Evolutionary conservation across 2,888 invertebrate genomes (phyloP), one percentile per base, ranked within the genome.

Genomic region (Stenodera caucasica): DNA sequence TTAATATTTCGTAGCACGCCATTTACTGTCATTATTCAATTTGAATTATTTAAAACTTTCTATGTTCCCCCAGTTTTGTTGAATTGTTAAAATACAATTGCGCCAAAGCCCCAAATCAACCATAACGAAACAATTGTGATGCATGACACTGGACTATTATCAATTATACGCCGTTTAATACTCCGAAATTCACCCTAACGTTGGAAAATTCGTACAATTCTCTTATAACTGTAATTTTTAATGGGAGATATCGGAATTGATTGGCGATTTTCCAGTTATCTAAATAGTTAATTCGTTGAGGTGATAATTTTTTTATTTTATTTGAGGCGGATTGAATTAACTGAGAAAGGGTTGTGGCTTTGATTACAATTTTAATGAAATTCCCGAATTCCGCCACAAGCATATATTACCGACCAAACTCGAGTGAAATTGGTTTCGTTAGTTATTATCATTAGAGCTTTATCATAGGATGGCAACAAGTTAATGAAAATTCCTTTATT

Each of bases 331-430:
- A 29, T 52, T 52, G 30, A 52, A 52, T 29, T 33, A 52, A 29
- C 18, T 33, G 21, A 52, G 30, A 59, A 58, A 58, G 53, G 58
- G 53, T 58, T 58, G 58, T 29, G 35, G 51, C 45, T 37, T 51
- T 59, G 51, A 59, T 59, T 59, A 59, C 51, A 55, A 55, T 51
- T 59, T 55, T 59, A 59, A 59, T 59, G 59, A 59, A 55, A 59
- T 55, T 55, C 58, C 49, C 26, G 26, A 58, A 53, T 58, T 50
- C 14, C 29, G 37, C 55, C 54, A 45, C 54, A 45, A 32, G 49
- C 33, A 59, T 55, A 59, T 55, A 50, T 59, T 49, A 49, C 45
- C 32, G 18, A 49, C 33, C n/a, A 52, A 52, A 52, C 11, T 21
- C 52, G 11, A 15, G 7, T 2, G 51, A 52, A 52, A 52, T 32